Conservation (phyloP, 2,888 invertebrate species). For the Hymenopus coronatus region DNA sequence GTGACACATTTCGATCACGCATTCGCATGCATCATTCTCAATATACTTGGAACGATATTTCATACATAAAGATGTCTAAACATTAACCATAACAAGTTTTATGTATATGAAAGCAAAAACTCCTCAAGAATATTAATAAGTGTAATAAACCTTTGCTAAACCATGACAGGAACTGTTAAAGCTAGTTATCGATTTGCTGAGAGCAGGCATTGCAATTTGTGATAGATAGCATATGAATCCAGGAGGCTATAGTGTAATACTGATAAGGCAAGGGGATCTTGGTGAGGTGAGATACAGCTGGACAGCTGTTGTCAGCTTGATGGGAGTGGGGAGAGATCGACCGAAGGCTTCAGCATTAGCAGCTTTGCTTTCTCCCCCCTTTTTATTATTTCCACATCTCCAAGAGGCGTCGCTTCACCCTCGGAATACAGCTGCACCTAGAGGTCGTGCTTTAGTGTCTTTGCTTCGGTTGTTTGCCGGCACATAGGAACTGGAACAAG, state of each 20-base stretch:
- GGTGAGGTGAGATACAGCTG: background rate
- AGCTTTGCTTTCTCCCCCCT: background rate
- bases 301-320: background rate
- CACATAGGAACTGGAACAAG: too few relatives aligned
- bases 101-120: too few relatives aligned
- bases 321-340: background rate
- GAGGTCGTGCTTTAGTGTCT: background rate
- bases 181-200: too few relatives aligned
- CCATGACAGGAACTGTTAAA: too few relatives aligned
- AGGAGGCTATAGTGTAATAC: background rate
- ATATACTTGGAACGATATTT: too few relatives aligned
- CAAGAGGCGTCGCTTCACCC: background rate
- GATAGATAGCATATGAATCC: background rate
- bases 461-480: background rate
- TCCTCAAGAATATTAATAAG: too few relatives aligned
- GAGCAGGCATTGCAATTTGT: background rate
- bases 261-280: background rate
- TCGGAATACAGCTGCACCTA: background rate
- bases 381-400: background rate
- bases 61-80: too few relatives aligned
- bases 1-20: too few relatives aligned
- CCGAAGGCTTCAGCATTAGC: background rate
- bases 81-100: too few relatives aligned
- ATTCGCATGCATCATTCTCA: too few relatives aligned
- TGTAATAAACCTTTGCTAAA: too few relatives aligned